Percentiles rank a stretch among this genome's conserved stretches.
phyloP scores from a whole-genome alignment of 37 sponge, comb jelly and placozoan genomes.

The Spongia lamella region DNA sequence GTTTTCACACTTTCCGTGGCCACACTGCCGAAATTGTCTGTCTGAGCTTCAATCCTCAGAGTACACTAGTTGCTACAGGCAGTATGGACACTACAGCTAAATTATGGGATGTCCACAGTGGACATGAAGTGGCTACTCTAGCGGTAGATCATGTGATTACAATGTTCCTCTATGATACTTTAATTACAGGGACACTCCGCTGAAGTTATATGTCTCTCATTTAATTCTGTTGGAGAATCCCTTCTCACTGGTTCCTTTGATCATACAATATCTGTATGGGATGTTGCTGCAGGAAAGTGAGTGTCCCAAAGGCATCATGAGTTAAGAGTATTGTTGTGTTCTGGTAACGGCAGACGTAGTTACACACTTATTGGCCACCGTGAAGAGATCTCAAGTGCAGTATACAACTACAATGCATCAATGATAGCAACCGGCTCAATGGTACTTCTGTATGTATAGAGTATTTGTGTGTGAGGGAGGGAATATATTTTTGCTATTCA shows the following conservation, averaged over 20 bases:
- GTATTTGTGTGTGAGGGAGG: too few species aligned
- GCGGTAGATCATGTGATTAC: constrained; percentile 38
- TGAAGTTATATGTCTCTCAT: constrained; percentile 88
- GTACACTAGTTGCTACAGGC: constrained; percentile 88
- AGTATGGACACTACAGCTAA: constrained; percentile 97
- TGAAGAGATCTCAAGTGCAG: constrained; percentile 90
- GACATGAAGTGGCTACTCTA: constrained; percentile 77
- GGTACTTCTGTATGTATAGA: constrained; percentile 36
- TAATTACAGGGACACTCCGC: constrained; percentile 87
- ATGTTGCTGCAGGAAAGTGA: constrained; percentile 76
- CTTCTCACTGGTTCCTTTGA: constrained; percentile 94
- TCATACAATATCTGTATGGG: constrained; percentile 91
- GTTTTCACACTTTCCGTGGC: constrained; percentile 90
- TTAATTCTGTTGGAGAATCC: constrained; percentile 75
- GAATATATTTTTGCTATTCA: too few species aligned
- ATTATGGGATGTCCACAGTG: constrained; percentile 85
- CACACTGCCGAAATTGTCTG: constrained; percentile 96
- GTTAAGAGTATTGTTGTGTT: neutral
- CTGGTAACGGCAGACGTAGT: constrained; percentile 21
- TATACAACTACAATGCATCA: constrained; percentile 76
- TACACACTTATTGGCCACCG: constrained; percentile 86
- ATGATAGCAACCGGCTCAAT: constrained; percentile 93
- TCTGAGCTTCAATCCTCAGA: constrained; percentile 85
- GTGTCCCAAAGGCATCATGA: neutral
- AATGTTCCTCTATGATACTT: neutral